Base-by-base conservation (phyloP, 2,113 vertebrate genomes). In the Ursus arctos region DNA sequence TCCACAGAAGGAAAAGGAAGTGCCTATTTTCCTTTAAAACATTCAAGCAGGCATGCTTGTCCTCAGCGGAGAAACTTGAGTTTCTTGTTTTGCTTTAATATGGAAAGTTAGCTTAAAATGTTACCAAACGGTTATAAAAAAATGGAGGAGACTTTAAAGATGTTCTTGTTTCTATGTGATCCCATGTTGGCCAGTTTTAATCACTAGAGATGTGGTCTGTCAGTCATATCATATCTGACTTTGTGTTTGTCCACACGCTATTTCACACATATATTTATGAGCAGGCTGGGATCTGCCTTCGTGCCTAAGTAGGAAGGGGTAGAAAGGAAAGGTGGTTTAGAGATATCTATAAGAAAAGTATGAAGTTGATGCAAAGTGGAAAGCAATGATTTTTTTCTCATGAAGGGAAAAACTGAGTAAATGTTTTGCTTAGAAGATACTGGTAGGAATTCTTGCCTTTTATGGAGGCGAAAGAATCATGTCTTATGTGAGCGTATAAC, bases 1-100 rank as follows among this genome's bases (percentile, higher is more conserved):
- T 96, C 95, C 82, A 72, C 43, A 95, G 94, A 93, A 89, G 94
- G 91, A 97, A 97, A 97, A 95, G 98, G 97, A 98, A 97, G 82
- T 90, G 4, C n/a, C 93, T 91, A 33, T 97, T 97, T 97, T 97
- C 94, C 96, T 95, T 97, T 93, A 98, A 96, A 98, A 71, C 51
- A 55, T 71, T 77, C 85, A 85, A 19, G 88, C 85, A 92, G 71
- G 31, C 88, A 91, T 74, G 71, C 96, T 94, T 95, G 95, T 91
- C 74, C 28, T 96, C 63, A 6, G 92, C 59, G 72, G 91, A 98
- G 88, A 95, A 98, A 98, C 96, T 96, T 93, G 97, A 97, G 97
- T 97, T 97, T 95, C 96, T 97, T 96, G 97, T 97, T 98, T 96
- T 67, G 84, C 93, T 67, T 84, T 94, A 93, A 47, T 53, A 92